Percentiles rank a stretch among this genome's conserved stretches.
Evolutionary conservation across 2,888 invertebrate genomes (phyloP).

Genomic region (Cheilosia grossa): DNA sequence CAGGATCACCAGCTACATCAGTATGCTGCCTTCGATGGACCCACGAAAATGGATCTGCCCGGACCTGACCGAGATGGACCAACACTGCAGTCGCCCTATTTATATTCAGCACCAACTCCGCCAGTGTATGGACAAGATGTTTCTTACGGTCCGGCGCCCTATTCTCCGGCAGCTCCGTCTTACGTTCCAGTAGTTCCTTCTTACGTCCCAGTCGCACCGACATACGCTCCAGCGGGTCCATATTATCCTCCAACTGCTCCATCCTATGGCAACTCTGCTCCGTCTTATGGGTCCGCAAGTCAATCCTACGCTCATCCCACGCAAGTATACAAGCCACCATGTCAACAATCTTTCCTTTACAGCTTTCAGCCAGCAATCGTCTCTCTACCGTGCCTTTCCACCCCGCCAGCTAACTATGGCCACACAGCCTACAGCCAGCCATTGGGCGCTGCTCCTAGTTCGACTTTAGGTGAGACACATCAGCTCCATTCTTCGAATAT

Average conservation of each 20-base stretch:
- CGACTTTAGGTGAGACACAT: constrained; percentile 17
- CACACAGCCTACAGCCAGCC: constrained; percentile 75
- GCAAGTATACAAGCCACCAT: constrained; percentile 55
- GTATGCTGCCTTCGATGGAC: constrained; percentile 16
- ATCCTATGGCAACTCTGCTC: constrained; percentile 10
- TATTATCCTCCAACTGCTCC: constrained; percentile 75
- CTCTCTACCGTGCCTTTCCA: constrained; percentile 51
- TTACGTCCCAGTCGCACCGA: constrained; percentile 4
- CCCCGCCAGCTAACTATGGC: constrained; percentile 1
- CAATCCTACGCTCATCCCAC: constrained; percentile 3
- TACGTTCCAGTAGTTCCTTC: background rate
- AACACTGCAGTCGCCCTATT: constrained; percentile 44
- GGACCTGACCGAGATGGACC: constrained; percentile 26
- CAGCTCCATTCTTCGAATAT: constrained; percentile 19
- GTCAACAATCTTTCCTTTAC: constrained; percentile 76
- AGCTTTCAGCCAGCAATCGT: constrained; percentile 77
- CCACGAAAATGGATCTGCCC: constrained; percentile 33
- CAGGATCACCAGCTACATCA: constrained; percentile 40
- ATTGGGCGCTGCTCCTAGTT: constrained; percentile 36
- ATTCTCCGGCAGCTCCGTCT: background rate
- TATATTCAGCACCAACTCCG: constrained; percentile 37
- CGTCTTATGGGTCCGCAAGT: constrained; percentile 14
- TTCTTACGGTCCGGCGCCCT: background rate
- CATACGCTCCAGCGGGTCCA: constrained; percentile 64
- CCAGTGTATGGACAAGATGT: constrained; percentile 40